Conservation (phyloP, 1,140 invertebrate species). For the Drosophila orena region DNA sequence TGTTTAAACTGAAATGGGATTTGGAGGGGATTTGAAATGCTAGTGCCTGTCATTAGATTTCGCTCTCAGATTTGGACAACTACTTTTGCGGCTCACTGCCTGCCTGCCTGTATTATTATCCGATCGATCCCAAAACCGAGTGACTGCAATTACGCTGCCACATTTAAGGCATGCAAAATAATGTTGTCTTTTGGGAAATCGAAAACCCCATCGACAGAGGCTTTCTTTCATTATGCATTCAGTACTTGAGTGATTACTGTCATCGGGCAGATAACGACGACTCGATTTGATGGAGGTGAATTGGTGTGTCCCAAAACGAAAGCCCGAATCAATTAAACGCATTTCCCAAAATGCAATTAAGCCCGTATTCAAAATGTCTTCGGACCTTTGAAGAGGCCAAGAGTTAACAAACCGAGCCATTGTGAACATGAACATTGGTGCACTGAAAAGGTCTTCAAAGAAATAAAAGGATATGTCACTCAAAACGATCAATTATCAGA, state of each 20-base stretch:
- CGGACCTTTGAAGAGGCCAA: conserved; percentile 11
- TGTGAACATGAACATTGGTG: background rate
- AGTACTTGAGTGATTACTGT: conserved; percentile 41
- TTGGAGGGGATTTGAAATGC: conserved; percentile 12
- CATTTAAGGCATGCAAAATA: conserved; percentile 37
- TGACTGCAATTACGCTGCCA: conserved; percentile 29
- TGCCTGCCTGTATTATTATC: conserved; percentile 15
- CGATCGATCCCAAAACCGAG: conserved; percentile 35
- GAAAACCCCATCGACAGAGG: conserved; percentile 21
- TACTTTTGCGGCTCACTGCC: background rate
- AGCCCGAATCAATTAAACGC: conserved; percentile 33
- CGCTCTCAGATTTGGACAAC: conserved; percentile 27
- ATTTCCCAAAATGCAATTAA: conserved; percentile 49
- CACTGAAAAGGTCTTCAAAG: background rate
- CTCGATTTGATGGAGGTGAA: conserved; percentile 39
- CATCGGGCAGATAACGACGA: conserved; percentile 22
- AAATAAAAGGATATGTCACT: conserved; percentile 27
- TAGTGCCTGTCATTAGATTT: conserved; percentile 18
- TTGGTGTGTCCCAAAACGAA: conserved; percentile 39
- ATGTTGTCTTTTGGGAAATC: conserved; percentile 14
- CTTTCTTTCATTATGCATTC: conserved; percentile 46
- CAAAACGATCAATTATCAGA: conserved; percentile 23
- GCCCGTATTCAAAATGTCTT: conserved; percentile 32
- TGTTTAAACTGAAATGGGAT: conserved; percentile 18
- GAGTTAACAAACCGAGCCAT: conserved; percentile 11